Conservation (phyloP, 2,888 invertebrate species). For the Uloborus plumipes region DNA sequence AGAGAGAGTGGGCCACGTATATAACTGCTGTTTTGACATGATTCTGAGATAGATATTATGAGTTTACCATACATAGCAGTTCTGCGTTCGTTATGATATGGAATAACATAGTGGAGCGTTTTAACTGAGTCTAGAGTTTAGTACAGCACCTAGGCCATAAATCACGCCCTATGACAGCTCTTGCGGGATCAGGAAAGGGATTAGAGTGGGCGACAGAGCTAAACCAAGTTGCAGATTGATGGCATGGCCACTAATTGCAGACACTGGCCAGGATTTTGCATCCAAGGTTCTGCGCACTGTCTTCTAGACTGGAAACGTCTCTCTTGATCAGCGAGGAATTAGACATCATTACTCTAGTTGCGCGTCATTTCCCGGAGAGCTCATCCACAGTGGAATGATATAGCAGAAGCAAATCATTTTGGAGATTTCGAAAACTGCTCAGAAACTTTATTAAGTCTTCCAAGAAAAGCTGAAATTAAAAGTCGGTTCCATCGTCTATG, state of each 20-base stretch:
- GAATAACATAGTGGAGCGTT: slow-evolving; percentile 27
- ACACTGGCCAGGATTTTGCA: neutral
- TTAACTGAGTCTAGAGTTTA: slow-evolving; percentile 11
- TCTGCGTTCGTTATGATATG: slow-evolving; percentile 24
- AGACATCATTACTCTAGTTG: too few species aligned
- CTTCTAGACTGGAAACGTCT: too few species aligned
- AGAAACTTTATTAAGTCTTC: too few species aligned
- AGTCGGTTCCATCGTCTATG: too few species aligned
- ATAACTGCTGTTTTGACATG: slow-evolving; percentile 20
- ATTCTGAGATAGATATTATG: slow-evolving; percentile 31
- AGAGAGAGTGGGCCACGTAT: too few species aligned
- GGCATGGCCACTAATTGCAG: slow-evolving; percentile 2
- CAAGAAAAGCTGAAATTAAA: too few species aligned
- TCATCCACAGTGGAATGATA: too few species aligned
- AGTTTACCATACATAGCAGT: slow-evolving; percentile 21
- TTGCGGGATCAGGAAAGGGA: slow-evolving; percentile 14
- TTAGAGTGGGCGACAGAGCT: slow-evolving; percentile 2
- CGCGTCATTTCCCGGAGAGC: too few species aligned
- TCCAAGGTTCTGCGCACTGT: too few species aligned
- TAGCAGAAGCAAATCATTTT: too few species aligned
- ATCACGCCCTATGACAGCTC: slow-evolving; percentile 11
- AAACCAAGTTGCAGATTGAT: slow-evolving; percentile 16
- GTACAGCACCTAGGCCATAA: slow-evolving; percentile 1
- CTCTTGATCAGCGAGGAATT: too few species aligned
- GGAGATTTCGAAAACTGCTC: too few species aligned